Base-by-base conservation (phyloP, 1,140 invertebrate species). In the Melanaphis sacchari region DNA sequence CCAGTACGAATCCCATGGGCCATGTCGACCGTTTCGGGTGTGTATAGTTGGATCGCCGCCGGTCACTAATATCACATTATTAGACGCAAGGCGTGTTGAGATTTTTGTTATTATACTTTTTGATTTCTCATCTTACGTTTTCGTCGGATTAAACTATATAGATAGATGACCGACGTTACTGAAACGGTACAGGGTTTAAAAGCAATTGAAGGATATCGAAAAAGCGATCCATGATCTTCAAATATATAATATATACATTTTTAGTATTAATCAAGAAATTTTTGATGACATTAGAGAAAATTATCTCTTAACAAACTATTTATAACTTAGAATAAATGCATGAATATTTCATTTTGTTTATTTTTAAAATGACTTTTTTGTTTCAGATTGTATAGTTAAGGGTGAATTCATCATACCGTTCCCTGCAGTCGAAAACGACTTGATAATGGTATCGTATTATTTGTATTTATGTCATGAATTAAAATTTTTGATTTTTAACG, bases 371-470 rank as follows among this genome's bases (percentile, higher is more conserved):
- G 31, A 66, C 31, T 66, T 85, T 85, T 85, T 85, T 90, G n/a
- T 90, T 90, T 90, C 24, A 90, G 89, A 41, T 90, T 40, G 26
- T 41, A n/a, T n/a, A 5, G 26, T 90, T 66, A 40, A 31, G 89
- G 21, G 52, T 11, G 54, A n/a, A 41, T 26, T 26, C 24, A 38
- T 59, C 36, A 31, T 41, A 59, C 52, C 36, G 18, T 15, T 8
- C 8, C 40, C 22, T 31, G 38, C 54, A n/a, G 52, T 66, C 8
- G 36, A 66, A 88, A 90, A 90, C 40, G 26, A 90, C 22, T 52
- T 90, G 41, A 90, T 90, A 66, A 90, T 90, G 89, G 89, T 90
- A 90, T 41, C 2, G 46, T 88, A 88, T n/a, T 49, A 22, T 43
- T 85, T 6, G 87, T 88, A 52, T n/a, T 49, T 9, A 85, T 85